Base-by-base conservation (phyloP, 2,888 invertebrate genomes). In the Eurytoma adleriae region DNA sequence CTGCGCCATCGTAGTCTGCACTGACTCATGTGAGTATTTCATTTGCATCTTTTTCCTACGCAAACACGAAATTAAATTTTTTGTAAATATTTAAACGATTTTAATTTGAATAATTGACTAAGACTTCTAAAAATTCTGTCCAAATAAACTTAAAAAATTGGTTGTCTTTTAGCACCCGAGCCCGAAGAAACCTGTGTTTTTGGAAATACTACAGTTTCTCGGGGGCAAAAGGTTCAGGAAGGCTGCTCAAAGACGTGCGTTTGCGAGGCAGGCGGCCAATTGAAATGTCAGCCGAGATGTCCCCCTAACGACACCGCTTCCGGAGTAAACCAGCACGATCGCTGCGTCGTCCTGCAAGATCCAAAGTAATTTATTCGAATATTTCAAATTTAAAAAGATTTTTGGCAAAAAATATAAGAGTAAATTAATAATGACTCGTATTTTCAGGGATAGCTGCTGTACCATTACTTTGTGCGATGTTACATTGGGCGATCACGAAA, bases 391-490 rank as follows among this genome's bases (percentile, higher is more conserved):
- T 40, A 3, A 3, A 62, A 61, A 24, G 20, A 50, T 50, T 16
- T 70, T 71, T 2, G 1, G 2, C 0, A 5, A 27, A 40, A 4
- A 40, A 10, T 40, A 7, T 40, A 1, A 10, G 40, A 40, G 10
- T 40, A 40, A 40, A 7, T 40, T 18, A 18, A 16, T 30, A 18
- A 40, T 18, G 3, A 50, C 14, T 40, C 16, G 50, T 2, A 18
- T 70, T 82, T 85, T 7, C 80, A 94, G 94, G 72, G 97, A 98
- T 88, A 91, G 94, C 1, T 97, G 97, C 88, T 97, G 97, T 86
- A 96, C 95, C 84, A 93, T 96, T 82, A 95, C 97, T 81, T 92
- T 97, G 3, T 98, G 97, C 88, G 97, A 96, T 87, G 96, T 96
- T 4, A 96, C 96, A 0, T 92, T 96, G 24, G 95, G 95, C 83